phyloP scores from a whole-genome alignment of 2,888 invertebrate genomes.

The Cosmia trapezina region DNA sequence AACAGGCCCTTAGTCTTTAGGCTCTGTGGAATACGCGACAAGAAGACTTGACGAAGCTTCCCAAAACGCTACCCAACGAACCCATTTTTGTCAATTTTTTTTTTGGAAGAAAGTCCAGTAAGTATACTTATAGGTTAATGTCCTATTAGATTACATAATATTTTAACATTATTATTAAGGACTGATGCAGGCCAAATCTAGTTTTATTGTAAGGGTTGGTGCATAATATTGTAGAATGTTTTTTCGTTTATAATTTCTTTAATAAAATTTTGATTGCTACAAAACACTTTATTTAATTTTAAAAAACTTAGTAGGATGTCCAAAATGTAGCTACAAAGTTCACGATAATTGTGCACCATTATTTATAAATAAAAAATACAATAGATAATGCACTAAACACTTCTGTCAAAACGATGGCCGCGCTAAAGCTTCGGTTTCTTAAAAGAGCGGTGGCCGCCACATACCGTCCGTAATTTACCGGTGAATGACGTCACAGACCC shows the following conservation, averaged over 20 bases:
- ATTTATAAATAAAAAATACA: neutral
- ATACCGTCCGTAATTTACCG: too few species aligned
- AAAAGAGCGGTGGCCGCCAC: too few species aligned
- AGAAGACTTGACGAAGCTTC: too few species aligned
- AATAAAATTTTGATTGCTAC: neutral
- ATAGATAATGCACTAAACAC: too few species aligned
- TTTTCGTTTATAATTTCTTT: neutral
- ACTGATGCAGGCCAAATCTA: conserved; percentile 62
- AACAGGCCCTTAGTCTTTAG: too few species aligned
- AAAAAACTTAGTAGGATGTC: neutral
- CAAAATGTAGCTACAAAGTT: conserved; percentile 1
- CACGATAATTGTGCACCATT: neutral
- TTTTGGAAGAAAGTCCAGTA: neutral
- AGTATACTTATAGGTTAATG: too few species aligned
- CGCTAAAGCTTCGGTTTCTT: too few species aligned
- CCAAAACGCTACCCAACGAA: too few species aligned
- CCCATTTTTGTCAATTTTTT: neutral
- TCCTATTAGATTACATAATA: conserved; percentile 27
- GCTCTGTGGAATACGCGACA: too few species aligned
- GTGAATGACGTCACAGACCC: too few species aligned
- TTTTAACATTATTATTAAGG: conserved; percentile 43
- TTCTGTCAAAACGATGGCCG: too few species aligned
- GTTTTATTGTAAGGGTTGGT: conserved; percentile 5
- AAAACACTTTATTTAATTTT: neutral
- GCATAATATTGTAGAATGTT: neutral